These are phyloP conservation scores for Dicerorhinus sumatrensis DNA, from an alignment of 2,113 vertebrate genomes.

Conservation along the genomic window DNA sequence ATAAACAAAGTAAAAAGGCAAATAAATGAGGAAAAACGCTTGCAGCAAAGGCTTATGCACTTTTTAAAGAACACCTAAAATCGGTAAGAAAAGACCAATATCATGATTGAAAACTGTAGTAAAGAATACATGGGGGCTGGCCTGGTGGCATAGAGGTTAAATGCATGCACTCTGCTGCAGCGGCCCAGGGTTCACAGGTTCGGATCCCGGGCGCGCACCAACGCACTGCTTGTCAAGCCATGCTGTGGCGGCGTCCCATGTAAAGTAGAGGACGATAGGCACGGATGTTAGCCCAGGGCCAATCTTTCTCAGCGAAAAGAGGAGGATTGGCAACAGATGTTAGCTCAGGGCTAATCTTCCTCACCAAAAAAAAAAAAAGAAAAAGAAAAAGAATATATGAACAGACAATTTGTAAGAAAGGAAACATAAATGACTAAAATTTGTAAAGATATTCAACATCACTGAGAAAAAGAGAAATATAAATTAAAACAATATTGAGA, in stretches of 20 bases:
- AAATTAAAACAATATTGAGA: not conserved
- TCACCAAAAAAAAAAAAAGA: too few relatives aligned
- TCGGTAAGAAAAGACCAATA: not conserved
- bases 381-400: not conserved
- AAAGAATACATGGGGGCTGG: not conserved
- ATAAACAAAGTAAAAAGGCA: not conserved
- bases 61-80: not conserved
- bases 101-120: not conserved
- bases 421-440: not conserved
- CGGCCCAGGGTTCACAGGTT: too few relatives aligned
- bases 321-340: too few relatives aligned
- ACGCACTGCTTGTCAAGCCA: too few relatives aligned
- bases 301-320: too few relatives aligned
- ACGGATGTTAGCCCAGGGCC: too few relatives aligned
- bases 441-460: not conserved
- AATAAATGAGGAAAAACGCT: not conserved
- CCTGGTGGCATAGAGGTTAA: too few relatives aligned
- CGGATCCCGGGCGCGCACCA: too few relatives aligned
- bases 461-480: constrained; percentile 18
- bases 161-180: too few relatives aligned
- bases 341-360: too few relatives aligned
- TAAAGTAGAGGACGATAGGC: too few relatives aligned
- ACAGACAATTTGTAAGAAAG: not conserved
- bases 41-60: not conserved
- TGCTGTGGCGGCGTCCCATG: too few relatives aligned